These are phyloP conservation scores for Morpho deidamia DNA, from an alignment of 2,888 invertebrate genomes.

Conservation along the genomic window DNA sequence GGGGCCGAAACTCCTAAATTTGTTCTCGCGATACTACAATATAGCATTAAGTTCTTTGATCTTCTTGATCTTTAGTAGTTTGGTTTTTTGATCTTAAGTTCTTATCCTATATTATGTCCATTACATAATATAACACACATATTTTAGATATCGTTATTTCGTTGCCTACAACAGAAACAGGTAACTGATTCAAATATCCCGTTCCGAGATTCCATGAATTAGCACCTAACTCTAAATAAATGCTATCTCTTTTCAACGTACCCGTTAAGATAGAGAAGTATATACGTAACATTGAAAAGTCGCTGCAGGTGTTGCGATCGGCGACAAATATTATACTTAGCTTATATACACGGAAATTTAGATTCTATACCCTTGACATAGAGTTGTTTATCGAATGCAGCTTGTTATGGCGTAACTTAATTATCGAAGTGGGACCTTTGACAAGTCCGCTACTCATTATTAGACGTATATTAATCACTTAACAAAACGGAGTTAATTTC, in stretches of 20 bases:
- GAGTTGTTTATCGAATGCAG: conserved; percentile 7
- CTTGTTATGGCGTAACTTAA: conserved; percentile 17
- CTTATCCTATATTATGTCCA: too few species aligned
- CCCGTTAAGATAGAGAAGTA: conserved; percentile 27
- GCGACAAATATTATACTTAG: conserved; percentile 28
- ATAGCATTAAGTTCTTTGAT: too few species aligned
- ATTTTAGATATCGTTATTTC: conserved; percentile 1
- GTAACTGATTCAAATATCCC: conserved; percentile 24
- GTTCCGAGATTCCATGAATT: conserved; percentile 50
- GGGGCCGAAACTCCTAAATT: too few species aligned
- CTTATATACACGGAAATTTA: conserved; percentile 16
- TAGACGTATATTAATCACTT: conserved; percentile 34
- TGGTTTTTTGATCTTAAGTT: too few species aligned
- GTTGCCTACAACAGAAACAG: conserved; percentile 26
- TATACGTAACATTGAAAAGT: conserved; percentile 21
- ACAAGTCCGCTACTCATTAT: conserved; percentile 43
- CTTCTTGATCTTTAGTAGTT: too few species aligned
- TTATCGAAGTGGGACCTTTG: conserved; percentile 52
- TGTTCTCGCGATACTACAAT: too few species aligned
- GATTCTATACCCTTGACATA: conserved; percentile 12
- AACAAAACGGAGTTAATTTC: conserved; percentile 31
- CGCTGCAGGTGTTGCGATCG: conserved; percentile 31
- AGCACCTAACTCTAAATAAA: conserved; percentile 34
- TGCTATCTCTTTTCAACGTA: conserved; percentile 32
- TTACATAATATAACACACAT: too few species aligned